phyloP scores from a whole-genome alignment of 2,888 invertebrate species.

The Pterostichus madidus region DNA sequence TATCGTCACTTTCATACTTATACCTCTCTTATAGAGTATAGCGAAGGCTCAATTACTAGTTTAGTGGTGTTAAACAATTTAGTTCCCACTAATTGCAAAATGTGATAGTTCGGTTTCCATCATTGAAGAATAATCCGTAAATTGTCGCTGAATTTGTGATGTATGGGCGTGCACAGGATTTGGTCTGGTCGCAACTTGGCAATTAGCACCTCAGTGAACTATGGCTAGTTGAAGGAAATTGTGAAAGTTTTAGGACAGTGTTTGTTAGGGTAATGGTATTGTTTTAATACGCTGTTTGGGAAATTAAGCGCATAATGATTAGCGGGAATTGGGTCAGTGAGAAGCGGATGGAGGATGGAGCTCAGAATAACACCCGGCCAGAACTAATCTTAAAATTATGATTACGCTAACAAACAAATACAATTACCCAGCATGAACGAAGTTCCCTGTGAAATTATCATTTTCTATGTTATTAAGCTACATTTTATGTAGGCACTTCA shows the following conservation, averaged over 20 bases:
- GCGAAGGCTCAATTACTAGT: too few species aligned
- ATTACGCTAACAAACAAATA: conserved; percentile 45
- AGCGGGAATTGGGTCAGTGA: conserved; percentile 47
- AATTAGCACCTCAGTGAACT: conserved; percentile 37
- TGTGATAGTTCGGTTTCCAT: too few species aligned
- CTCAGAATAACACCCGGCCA: conserved; percentile 41
- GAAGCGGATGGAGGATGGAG: conserved; percentile 5
- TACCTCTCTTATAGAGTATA: too few species aligned
- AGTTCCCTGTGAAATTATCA: conserved; percentile 45
- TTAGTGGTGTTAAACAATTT: too few species aligned
- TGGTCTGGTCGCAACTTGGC: conserved; percentile 1
- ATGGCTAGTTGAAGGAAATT: conserved; percentile 49
- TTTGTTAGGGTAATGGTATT: conserved; percentile 55
- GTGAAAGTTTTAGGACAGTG: conserved; percentile 43
- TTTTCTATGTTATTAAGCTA: conserved; percentile 40
- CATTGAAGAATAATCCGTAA: neutral
- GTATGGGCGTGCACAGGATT: too few species aligned
- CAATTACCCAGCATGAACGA: conserved; percentile 34
- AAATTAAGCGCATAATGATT: conserved; percentile 59
- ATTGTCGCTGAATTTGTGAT: neutral
- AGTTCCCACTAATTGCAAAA: too few species aligned
- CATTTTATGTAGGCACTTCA: neutral
- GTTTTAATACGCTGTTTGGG: conserved; percentile 60
- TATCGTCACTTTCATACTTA: too few species aligned
- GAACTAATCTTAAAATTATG: conserved; percentile 48